Evolutionary conservation across 1,140 invertebrate species (phyloP).

Genomic region (Uloborus diversus): DNA sequence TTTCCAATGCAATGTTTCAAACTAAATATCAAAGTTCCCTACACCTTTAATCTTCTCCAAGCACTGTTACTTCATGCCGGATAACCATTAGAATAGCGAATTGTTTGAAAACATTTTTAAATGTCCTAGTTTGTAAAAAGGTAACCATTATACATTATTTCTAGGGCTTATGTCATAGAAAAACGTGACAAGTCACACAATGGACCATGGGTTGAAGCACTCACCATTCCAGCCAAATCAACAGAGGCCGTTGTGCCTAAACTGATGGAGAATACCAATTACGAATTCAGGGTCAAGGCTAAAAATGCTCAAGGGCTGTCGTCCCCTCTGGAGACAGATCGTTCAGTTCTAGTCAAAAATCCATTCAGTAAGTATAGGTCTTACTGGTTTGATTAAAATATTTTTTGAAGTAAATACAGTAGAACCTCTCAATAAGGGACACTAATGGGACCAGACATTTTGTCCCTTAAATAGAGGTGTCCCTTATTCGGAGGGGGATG

Average conservation of each 20-base stretch:
- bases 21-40: no score
- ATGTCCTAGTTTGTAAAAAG: not conserved
- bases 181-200: constrained; percentile 94
- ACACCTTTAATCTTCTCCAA: no score
- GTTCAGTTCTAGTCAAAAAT: constrained; percentile 89
- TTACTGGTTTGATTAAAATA: no score
- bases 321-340: constrained; percentile 85
- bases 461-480: no score
- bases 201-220: constrained; percentile 95
- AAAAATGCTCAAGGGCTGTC: constrained; percentile 95
- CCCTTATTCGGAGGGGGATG: no score
- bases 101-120: not conserved
- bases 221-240: constrained; percentile 87
- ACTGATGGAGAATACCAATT: constrained; percentile 88
- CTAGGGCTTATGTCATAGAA: constrained; percentile 90
- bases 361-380: constrained; percentile 77
- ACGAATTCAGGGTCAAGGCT: constrained; percentile 92
- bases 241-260: constrained; percentile 87
- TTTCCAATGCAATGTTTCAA: no score
- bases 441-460: no score
- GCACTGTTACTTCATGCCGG: no score
- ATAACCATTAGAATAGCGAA: no score
- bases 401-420: no score
- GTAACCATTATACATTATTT: no score
- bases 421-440: no score